A percentile compares a stretch with the other conserved stretches of the same genome.
Conservation (phyloP, 2,797 vertebrate species). For the Siniperca scherzeri region DNA sequence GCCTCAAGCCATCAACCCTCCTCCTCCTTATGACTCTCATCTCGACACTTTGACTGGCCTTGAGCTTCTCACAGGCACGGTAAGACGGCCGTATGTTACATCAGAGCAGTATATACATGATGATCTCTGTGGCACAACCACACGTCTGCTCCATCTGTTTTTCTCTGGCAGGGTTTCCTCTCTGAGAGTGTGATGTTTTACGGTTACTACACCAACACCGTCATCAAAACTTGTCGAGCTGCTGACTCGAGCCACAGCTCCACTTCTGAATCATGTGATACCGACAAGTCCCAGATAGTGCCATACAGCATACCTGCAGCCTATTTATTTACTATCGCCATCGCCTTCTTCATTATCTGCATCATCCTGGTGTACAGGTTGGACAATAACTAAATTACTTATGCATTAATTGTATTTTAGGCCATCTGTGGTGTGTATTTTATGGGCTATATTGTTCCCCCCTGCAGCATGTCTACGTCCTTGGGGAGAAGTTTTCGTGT, state of each 20-base stretch:
- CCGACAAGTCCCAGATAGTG: constrained; percentile 10
- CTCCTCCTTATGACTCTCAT: rapidly evolving
- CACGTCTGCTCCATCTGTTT: not conserved
- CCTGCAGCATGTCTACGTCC: constrained; percentile 85
- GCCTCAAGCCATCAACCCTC: constrained; percentile 84
- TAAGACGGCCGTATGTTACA: constrained; percentile 70
- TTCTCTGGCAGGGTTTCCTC: constrained; percentile 85
- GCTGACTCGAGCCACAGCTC: too few relatives aligned
- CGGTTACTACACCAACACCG: constrained; percentile 89
- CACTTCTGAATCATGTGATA: not conserved
- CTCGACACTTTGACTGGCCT: constrained; percentile 63
- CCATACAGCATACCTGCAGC: constrained; percentile 89
- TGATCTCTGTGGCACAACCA: not conserved
- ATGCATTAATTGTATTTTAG: not conserved
- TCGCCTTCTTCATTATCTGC: constrained; percentile 86
- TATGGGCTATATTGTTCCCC: not conserved
- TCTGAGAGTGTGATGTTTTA: constrained; percentile 89
- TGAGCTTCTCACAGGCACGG: constrained; percentile 89
- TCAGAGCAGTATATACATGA: not conserved
- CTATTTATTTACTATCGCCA: constrained; percentile 85
- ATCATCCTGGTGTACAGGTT: constrained; percentile 91
- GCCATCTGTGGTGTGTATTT: not conserved
- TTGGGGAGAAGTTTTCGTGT: constrained; percentile 86
- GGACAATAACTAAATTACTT: not conserved
- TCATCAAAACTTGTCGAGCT: constrained; percentile 41